These are phyloP conservation scores for Semicossyphus pulcher DNA, from an alignment of 2,113 vertebrate species.

Conservation along the genomic window DNA sequence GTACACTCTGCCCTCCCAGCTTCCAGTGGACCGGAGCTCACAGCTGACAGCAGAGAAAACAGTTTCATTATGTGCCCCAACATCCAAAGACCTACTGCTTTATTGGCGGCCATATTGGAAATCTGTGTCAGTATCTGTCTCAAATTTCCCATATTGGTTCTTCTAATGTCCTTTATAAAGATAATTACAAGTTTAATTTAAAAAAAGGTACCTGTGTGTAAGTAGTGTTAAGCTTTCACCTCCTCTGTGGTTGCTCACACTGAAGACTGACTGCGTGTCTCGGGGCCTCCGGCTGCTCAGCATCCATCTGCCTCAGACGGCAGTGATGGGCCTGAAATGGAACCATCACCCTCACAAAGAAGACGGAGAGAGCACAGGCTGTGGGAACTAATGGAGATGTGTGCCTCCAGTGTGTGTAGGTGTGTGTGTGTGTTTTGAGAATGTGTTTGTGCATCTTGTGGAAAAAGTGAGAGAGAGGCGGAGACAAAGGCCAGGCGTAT, in stretches of 20 bases:
- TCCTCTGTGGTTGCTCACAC: slow-evolving; percentile 1
- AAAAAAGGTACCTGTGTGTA: neutral
- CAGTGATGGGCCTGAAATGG: slow-evolving; percentile 29
- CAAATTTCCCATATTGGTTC: too few relatives aligned
- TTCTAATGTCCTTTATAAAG: too few relatives aligned
- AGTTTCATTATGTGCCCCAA: neutral
- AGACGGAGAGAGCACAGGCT: slow-evolving; percentile 18
- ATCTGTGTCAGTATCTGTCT: too few relatives aligned
- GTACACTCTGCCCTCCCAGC: neutral
- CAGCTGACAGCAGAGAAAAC: neutral
- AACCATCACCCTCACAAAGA: slow-evolving; percentile 15
- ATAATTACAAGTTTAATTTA: too few relatives aligned
- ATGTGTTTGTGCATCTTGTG: slow-evolving; percentile 6
- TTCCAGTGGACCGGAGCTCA: too few relatives aligned
- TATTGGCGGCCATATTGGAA: too few relatives aligned
- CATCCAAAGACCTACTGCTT: neutral
- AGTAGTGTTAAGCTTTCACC: neutral
- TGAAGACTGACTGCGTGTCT: neutral
- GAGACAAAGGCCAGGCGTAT: slow-evolving; percentile 20
- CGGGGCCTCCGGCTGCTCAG: neutral
- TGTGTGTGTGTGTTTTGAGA: neutral
- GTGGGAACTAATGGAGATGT: slow-evolving; percentile 20
- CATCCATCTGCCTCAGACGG: slow-evolving; percentile 14
- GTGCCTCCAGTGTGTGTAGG: neutral
- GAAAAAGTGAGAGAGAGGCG: neutral